Conservation (phyloP, 2,888 invertebrate species). For the Drosophila affinis region DNA sequence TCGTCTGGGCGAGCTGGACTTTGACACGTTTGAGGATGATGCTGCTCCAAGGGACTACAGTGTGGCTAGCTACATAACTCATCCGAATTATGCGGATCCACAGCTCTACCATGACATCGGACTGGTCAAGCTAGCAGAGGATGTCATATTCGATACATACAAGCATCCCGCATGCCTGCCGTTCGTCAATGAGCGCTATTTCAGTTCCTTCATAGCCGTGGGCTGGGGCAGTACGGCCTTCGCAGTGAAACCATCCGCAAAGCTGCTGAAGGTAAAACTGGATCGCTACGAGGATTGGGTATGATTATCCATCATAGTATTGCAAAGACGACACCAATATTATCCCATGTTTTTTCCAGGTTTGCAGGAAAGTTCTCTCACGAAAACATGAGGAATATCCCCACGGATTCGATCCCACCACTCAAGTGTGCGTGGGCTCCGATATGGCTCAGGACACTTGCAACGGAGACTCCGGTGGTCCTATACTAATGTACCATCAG, state of each 20-base stretch:
- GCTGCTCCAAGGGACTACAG: conserved; percentile 71
- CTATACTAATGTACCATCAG: conserved; percentile 64
- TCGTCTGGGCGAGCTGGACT: conserved; percentile 79
- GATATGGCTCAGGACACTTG: conserved; percentile 69
- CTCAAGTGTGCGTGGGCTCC: conserved; percentile 78
- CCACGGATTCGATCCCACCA: conserved; percentile 57
- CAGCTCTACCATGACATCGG: conserved; percentile 85
- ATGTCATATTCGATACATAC: conserved; percentile 81
- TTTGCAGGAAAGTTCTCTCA: conserved; percentile 50
- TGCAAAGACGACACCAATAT: too few species aligned
- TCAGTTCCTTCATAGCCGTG: conserved; percentile 81
- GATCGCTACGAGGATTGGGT: conserved; percentile 78
- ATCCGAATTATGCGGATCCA: conserved; percentile 67
- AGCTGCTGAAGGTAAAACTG: conserved; percentile 85
- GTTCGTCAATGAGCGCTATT: conserved; percentile 38
- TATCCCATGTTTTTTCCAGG: conserved; percentile 16
- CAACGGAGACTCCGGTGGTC: conserved; percentile 79
- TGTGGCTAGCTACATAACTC: conserved; percentile 73
- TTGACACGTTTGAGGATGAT: conserved; percentile 69
- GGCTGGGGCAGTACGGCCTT: conserved; percentile 85
- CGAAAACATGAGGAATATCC: conserved; percentile 56
- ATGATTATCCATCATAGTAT: background rate
- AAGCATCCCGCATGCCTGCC: conserved; percentile 85
- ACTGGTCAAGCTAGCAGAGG: conserved; percentile 83
- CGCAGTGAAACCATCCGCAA: conserved; percentile 72